Percentiles rank a stretch among this genome's conserved stretches.
Conservation (phyloP, 1,140 invertebrate genomes). For the Leptinotarsa undecemlineata region DNA sequence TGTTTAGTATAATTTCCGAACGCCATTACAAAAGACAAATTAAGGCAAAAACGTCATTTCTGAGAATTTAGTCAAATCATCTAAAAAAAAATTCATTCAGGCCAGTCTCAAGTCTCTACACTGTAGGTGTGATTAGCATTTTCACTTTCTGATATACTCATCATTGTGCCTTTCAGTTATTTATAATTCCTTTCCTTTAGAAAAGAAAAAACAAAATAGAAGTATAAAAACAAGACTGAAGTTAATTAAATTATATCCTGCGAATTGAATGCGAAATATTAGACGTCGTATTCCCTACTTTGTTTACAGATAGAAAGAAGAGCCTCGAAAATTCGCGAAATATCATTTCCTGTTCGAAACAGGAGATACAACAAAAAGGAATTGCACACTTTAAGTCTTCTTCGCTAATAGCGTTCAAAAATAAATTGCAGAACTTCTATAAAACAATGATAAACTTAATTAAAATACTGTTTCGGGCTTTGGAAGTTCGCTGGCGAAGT, state of each 20-base stretch:
- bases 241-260: neutral
- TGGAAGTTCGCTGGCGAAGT: constrained; percentile 20
- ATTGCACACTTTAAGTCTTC: constrained; percentile 10
- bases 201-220: no score
- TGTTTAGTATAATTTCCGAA: no score
- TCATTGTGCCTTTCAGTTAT: no score
- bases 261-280: neutral
- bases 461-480: constrained; percentile 31
- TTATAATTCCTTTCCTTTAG: no score
- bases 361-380: neutral
- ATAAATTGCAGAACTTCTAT: constrained; percentile 33
- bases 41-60: no score
- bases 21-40: no score
- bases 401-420: constrained; percentile 32
- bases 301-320: neutral
- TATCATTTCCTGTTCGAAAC: neutral
- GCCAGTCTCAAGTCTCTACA: no score
- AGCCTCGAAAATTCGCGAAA: neutral
- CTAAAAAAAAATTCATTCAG: no score
- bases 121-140: no score
- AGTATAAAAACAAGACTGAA: neutral
- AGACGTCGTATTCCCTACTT: neutral
- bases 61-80: no score
- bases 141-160: no score
- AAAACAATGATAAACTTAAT: constrained; percentile 39